Evolutionary conservation across 2,113 vertebrate genomes (phyloP).

Genomic region (Elanoides forficatus): DNA sequence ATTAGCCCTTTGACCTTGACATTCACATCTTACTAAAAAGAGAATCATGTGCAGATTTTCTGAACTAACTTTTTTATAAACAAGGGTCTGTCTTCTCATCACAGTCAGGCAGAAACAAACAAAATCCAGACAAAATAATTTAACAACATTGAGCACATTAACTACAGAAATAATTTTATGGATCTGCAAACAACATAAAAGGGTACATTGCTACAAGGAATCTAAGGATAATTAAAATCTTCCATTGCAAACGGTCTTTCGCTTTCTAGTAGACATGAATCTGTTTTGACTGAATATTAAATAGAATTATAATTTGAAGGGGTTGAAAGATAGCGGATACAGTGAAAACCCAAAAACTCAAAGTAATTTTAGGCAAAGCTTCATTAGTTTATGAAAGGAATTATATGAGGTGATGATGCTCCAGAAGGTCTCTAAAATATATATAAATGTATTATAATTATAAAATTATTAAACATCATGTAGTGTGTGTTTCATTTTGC

Average conservation of each 20-base stretch:
- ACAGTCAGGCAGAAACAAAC: not conserved
- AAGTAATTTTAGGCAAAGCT: not conserved
- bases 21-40: not conserved
- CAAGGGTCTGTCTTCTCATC: not conserved
- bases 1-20: not conserved
- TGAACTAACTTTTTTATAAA: not conserved
- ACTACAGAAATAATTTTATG: not conserved
- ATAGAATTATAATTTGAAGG: not conserved
- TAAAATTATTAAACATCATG: not conserved
- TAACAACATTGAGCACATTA: not conserved
- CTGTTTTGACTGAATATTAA: not conserved
- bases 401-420: not conserved
- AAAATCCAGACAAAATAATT: not conserved
- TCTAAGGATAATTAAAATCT: not conserved
- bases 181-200: not conserved
- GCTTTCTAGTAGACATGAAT: not conserved
- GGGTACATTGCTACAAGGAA: not conserved
- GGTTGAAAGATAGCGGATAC: not conserved
- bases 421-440: not conserved
- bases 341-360: not conserved
- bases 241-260: not conserved
- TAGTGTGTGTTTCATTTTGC: not conserved
- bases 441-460: not conserved
- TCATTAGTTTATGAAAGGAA: not conserved
- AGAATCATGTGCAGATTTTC: not conserved